Base-by-base conservation (phyloP, 2,888 invertebrate species). In the Dendrolimus pini region DNA sequence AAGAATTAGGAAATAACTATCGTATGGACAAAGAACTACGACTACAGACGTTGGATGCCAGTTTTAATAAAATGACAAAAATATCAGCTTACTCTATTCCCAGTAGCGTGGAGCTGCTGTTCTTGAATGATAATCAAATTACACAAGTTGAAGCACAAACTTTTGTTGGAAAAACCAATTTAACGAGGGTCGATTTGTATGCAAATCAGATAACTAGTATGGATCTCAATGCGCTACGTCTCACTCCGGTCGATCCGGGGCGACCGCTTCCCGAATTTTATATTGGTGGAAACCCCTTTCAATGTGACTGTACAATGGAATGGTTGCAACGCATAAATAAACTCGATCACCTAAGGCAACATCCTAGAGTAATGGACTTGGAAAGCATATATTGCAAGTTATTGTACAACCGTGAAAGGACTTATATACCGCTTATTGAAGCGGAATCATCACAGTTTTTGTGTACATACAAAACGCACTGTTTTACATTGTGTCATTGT, bases 261-360 rank as follows among this genome's bases (percentile, higher is more conserved):
- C 92, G 94, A 61, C 91, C 94, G 58, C 89, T 97, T 66, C 97
- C 97, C 12, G 96, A 97, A 87, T 97, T 98, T 89, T 97, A 96
- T 84, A 96, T 98, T 64, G 97, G 96, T 53, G 97, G 96, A 58
- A 98, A 98, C 92, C 98, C 98, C 53, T 97, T 98, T 80, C 95
- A 96, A 73, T 98, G 98, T 79, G 97, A 97, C 82, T 98, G 98
- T 91, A 96, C 96, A 69, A 97, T 98, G 94, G 97, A 98, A 80
- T 98, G 98, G 98, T 87, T 98, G 74, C 97, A 97, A 81, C 93
- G 97, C 71, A 96, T 98, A 80, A 97, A 98, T 83, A 95, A 95
- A 80, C 90, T 95, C 69, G 94, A 95, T 73, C 95, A 95, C 71
- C 92, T 97, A 58, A 91, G 96, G 59, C 96, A 97, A 78, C 96